phyloP scores from a whole-genome alignment of 1,140 invertebrate genomes.

The Ips typographus region DNA sequence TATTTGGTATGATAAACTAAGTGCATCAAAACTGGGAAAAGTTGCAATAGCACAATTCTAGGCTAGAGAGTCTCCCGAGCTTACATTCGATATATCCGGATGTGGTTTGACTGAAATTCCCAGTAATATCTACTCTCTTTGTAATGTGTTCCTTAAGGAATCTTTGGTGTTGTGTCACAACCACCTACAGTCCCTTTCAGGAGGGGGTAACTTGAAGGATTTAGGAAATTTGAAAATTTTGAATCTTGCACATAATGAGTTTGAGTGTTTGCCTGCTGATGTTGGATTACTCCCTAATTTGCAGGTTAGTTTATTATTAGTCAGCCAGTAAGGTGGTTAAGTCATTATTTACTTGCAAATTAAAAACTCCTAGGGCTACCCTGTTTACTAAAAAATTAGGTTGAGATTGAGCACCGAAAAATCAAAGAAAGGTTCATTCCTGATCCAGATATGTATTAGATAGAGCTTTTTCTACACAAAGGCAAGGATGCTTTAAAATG shows the following conservation, averaged over 20 bases:
- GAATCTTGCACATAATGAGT: constrained; percentile 71
- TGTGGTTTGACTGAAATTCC: constrained; percentile 70
- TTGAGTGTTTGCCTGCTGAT: constrained; percentile 62
- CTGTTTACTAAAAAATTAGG: no score
- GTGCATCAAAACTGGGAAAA: neutral
- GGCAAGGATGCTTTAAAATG: no score
- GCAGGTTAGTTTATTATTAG: constrained; percentile 50
- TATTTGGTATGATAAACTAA: constrained; percentile 58
- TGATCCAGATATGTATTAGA: no score
- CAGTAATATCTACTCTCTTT: constrained; percentile 72
- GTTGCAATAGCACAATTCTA: constrained; percentile 43
- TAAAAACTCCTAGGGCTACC: no score
- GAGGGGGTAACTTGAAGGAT: constrained; percentile 70
- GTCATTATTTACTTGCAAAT: no score
- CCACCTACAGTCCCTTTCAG: constrained; percentile 64
- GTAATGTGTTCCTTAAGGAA: constrained; percentile 76
- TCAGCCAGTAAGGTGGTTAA: no score
- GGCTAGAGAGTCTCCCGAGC: constrained; percentile 74
- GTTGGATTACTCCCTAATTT: constrained; percentile 64
- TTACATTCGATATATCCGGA: constrained; percentile 72
- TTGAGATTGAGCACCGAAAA: no score
- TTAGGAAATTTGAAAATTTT: constrained; percentile 67
- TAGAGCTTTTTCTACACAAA: no score
- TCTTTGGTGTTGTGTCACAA: constrained; percentile 67
- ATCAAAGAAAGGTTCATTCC: no score